Base-by-base conservation (phyloP, 2,113 vertebrate genomes). In the Bambusicola thoracicus region DNA sequence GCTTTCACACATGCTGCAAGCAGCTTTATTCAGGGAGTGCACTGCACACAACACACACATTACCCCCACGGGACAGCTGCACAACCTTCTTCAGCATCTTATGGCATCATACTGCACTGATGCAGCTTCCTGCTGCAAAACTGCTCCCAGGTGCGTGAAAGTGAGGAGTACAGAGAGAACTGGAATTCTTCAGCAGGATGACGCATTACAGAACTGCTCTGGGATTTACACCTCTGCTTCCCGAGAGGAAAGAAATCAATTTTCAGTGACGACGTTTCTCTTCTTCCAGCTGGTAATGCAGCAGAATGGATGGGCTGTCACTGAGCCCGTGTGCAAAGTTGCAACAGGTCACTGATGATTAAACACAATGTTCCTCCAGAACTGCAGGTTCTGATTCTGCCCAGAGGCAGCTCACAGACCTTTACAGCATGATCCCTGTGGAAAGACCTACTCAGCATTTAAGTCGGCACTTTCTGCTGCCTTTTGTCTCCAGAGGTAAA, bases 311-410 rank as follows among this genome's bases (percentile, higher is more conserved):
- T 67, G 85, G 44, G 76, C 68, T 94, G 76, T 46, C 92, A 89
- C 81, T 13, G 44, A 92, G 90, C 59, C 59, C 0, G 0, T 25
- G 13, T 34, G 46, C 65, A 55, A 16, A 11, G 25, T 8, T 88
- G 92, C 92, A 96, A 96, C 96, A 96, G 80, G 93, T 95, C 14
- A 4, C 7, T 59, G 76, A 53, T 75, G 85, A 92, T 93, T 75
- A 81, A 93, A 84, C 88, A 76, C 69, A 88, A 88, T 83, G 94
- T 90, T 81, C 76, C 77, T 56, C 51, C 80, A 78, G 85, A 91
- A 86, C 51, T 43, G 19, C 56, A 93, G 80, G 85, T 48, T 93
- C 72, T 90, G 83, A 92, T 92, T 88, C 85, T 88, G 83, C 92
- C 90, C 3, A 5, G 73, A 90, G 92, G 90, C 88, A 66, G 61